phyloP scores from a whole-genome alignment of 2,113 vertebrate genomes.

The Paramormyrops kingsleyae region DNA sequence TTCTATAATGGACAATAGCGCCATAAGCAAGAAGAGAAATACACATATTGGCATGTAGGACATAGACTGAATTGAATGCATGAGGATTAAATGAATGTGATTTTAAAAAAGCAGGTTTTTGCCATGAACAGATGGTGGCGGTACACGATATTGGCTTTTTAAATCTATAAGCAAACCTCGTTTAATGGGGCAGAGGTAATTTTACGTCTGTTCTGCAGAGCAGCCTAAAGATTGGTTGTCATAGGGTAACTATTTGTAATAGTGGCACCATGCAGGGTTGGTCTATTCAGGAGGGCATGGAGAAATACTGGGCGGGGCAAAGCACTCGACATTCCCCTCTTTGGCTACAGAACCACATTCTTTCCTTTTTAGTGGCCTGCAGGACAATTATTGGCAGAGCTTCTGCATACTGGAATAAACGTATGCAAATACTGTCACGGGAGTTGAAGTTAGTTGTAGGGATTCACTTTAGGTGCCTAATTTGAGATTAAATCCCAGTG shows the following conservation, averaged over 20 bases:
- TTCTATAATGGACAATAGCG: not conserved
- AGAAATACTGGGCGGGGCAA: not conserved
- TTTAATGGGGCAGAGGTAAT: not conserved
- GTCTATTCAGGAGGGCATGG: not conserved
- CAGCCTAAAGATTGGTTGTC: not conserved
- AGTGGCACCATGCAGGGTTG: not conserved
- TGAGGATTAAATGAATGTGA: not conserved
- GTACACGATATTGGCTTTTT: not conserved
- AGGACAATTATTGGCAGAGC: not conserved
- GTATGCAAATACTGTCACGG: not conserved
- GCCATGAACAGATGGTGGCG: not conserved
- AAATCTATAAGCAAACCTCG: not conserved
- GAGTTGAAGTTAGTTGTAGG: not conserved
- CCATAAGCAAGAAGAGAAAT: not conserved
- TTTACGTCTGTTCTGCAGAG: not conserved
- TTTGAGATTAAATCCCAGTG: not conserved
- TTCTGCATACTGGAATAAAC: not conserved
- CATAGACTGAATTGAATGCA: not conserved
- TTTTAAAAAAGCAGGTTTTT: not conserved
- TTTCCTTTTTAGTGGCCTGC: not conserved
- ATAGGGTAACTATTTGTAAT: not conserved
- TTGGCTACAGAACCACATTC: not conserved
- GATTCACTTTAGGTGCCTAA: not conserved
- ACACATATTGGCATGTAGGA: not conserved
- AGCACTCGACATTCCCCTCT: not conserved